A percentile compares a stretch with the other conserved stretches of the same genome.
Conservation (phyloP, 2,113 vertebrate genomes). For the Dolichotis patagonum region DNA sequence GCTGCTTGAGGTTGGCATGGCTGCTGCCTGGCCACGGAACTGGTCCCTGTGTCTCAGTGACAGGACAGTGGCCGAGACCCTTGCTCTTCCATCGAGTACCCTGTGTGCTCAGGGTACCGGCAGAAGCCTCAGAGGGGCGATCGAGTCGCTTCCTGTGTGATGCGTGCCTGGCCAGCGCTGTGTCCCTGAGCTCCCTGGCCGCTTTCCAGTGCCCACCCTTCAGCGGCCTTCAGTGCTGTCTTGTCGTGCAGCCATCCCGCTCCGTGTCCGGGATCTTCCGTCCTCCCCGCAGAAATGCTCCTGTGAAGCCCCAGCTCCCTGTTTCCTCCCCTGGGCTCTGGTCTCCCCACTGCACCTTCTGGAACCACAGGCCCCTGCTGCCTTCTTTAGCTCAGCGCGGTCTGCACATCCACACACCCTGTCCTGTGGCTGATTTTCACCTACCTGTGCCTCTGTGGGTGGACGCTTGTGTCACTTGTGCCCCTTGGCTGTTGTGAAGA, state of each 20-base stretch:
- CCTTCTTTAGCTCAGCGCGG: no score
- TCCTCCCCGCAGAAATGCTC: no score
- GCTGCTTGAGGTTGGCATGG: neutral
- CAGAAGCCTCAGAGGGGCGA: neutral
- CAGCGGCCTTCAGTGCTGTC: neutral
- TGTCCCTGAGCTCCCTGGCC: neutral
- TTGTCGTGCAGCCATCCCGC: neutral
- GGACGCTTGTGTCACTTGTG: neutral
- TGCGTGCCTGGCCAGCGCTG: neutral
- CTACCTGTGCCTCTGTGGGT: neutral
- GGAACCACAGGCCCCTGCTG: no score
- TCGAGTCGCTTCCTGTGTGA: neutral
- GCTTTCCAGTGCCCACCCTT: neutral
- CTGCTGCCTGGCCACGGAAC: neutral
- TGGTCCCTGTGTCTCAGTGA: neutral
- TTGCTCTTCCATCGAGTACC: neutral
- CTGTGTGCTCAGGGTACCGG: neutral
- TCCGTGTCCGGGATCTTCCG: no score
- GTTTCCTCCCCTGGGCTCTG: no score
- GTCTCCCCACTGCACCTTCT: no score
- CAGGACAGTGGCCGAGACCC: neutral
- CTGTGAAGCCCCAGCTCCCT: no score
- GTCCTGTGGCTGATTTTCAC: neutral
- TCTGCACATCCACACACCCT: no score
- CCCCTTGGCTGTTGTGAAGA: neutral